Base-by-base conservation (phyloP, 2,113 vertebrate genomes). In the Cygnus atratus region DNA sequence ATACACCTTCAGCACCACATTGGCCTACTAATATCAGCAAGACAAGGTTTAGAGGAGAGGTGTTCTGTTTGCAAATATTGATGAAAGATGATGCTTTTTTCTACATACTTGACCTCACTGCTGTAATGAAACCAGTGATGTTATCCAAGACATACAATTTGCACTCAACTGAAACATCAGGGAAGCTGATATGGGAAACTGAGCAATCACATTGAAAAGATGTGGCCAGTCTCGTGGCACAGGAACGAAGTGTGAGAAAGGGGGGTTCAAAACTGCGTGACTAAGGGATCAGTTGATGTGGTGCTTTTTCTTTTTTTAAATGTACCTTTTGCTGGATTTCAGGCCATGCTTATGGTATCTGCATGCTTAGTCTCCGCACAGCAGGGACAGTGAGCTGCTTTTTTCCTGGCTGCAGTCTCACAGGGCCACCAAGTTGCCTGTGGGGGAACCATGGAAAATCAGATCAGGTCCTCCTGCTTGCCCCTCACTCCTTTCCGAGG, bases 141-240 rank as follows among this genome's bases (percentile, higher is more conserved):
- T 93, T 52, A 35, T 57, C 63, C 12, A 4, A 8, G 24, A 10
- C 24, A 26, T 0, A n/a, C 37, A 50, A 54, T 35, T 3, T 66
- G 35, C 22, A 5, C 33, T 83, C 25, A 11, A 35, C 18, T 46
- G 58, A 59, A 68, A 16, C 4, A 1, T 58, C 24, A 5, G 54
- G 31, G 72, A 75, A 59, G 41, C 28, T 28, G 72, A 13, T 29
- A 2, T 7, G 24, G 31, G 67, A 43, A 82, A 44, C 26, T 15
- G 73, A 81, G 33, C 0, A 0, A 8, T 58, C 9, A 2, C 1
- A 6, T 16, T 48, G 55, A 43, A 31, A 77, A 73, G 73, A 22
- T 28, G n/a, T 2, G 6, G 37, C 41, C 16, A 39, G 35, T 22
- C 25, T 7, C 1, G 0, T 22, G 33, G 26, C 58, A 26, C 35